Evolutionary conservation across 2,888 invertebrate genomes (phyloP).

Genomic region (Eupeodes latifasciatus): DNA sequence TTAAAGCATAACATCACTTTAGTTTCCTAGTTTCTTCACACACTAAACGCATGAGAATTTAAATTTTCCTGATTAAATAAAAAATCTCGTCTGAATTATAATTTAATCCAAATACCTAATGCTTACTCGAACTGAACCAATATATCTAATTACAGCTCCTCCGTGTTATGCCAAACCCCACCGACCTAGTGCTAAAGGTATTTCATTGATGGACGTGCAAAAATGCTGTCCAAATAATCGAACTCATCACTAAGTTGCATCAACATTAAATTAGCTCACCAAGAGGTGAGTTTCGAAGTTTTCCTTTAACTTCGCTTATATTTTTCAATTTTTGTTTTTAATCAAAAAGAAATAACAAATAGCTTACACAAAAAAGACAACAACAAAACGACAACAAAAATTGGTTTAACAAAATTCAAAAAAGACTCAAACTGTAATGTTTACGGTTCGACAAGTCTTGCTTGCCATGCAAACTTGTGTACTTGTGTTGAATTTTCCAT

Average conservation of each 20-base stretch:
- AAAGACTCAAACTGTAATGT: constrained; percentile 55
- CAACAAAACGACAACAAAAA: constrained; percentile 13
- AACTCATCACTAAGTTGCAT: constrained; percentile 75
- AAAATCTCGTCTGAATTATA: background rate
- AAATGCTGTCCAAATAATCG: constrained; percentile 62
- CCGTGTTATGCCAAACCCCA: background rate
- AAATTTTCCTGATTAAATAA: background rate
- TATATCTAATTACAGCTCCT: background rate
- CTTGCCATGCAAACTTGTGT: constrained; percentile 53
- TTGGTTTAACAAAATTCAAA: constrained; percentile 18
- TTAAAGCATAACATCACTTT: too few relatives aligned
- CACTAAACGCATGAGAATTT: background rate
- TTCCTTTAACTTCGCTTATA: background rate
- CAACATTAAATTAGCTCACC: constrained; percentile 71
- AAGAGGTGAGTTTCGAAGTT: constrained; percentile 39
- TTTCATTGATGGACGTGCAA: constrained; percentile 73
- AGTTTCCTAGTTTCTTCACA: too few relatives aligned
- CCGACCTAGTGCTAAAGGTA: constrained; percentile 35
- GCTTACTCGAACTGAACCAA: constrained; percentile 41
- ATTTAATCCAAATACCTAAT: constrained; percentile 61
- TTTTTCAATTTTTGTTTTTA: constrained; percentile 54
- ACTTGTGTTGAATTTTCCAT: background rate
- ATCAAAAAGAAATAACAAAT: constrained; percentile 35
- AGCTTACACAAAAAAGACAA: background rate
- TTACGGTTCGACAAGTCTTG: constrained; percentile 68